Evolutionary conservation across 2,888 invertebrate genomes (phyloP).

Genomic region (Scaptomyza caliginosa): DNA sequence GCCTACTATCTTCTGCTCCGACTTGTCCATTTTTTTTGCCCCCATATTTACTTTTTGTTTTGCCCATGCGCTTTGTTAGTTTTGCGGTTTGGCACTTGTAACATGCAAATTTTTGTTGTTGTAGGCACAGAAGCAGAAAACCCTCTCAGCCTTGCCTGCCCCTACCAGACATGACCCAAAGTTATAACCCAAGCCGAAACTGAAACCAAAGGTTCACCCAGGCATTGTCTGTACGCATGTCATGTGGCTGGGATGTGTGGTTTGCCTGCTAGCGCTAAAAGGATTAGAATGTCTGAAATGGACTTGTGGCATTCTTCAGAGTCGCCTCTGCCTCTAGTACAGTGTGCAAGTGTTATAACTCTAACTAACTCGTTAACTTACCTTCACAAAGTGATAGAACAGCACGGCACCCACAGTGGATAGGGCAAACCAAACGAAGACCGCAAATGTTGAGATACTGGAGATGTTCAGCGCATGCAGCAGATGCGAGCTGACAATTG

Average conservation of each 20-base stretch:
- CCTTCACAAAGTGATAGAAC: constrained; percentile 94
- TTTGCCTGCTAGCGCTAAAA: constrained; percentile 51
- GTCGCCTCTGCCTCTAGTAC: neutral
- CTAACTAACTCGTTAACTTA: constrained; percentile 84
- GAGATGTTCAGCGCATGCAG: constrained; percentile 90
- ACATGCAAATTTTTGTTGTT: constrained; percentile 60
- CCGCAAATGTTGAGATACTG: constrained; percentile 90
- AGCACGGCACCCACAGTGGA: constrained; percentile 90
- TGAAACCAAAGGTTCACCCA: constrained; percentile 50
- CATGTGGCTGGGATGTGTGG: constrained; percentile 34
- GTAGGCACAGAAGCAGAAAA: constrained; percentile 16
- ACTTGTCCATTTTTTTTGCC: constrained; percentile 8
- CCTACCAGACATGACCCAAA: constrained; percentile 38
- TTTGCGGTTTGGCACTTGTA: constrained; percentile 74
- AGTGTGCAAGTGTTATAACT: neutral
- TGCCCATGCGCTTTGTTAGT: constrained; percentile 55
- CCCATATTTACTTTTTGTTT: neutral
- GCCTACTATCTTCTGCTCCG: constrained; percentile 41
- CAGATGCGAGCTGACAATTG: constrained; percentile 89
- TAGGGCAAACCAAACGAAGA: constrained; percentile 91
- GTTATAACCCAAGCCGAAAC: constrained; percentile 49
- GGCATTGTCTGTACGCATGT: constrained; percentile 20
- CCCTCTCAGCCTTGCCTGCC: neutral
- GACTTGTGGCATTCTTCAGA: constrained; percentile 46
- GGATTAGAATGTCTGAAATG: constrained; percentile 69